Percentiles rank a stretch among this genome's conserved stretches.
These are phyloP conservation scores for Percina caprodes DNA, from an alignment of 2,113 vertebrate genomes.

Conservation along the genomic window DNA sequence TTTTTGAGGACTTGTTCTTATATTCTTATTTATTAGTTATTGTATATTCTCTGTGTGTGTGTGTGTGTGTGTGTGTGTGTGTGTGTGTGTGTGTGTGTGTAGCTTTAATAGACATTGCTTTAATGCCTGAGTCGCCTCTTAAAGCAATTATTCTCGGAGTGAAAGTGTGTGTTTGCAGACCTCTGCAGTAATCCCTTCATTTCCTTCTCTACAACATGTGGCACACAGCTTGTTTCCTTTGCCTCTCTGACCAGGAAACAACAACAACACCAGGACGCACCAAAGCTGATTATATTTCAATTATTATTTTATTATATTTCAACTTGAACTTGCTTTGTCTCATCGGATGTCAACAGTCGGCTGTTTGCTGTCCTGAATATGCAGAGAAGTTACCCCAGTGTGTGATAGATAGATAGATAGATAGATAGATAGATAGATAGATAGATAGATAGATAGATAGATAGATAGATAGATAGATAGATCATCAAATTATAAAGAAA, in stretches of 20 bases:
- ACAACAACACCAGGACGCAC: neutral
- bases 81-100: neutral
- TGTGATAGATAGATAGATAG: no score
- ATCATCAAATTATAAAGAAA: no score
- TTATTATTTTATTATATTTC: neutral
- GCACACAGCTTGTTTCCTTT: constrained; percentile 59
- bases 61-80: no score
- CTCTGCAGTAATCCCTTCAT: constrained; percentile 64
- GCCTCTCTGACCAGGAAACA: constrained; percentile 18
- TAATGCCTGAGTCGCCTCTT: constrained; percentile 24
- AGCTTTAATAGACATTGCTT: constrained; percentile 9
- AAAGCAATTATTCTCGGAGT: constrained; percentile 62
- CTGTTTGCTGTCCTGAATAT: neutral
- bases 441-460: no score
- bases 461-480: no score
- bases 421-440: no score
- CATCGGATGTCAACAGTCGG: neutral
- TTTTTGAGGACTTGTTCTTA: no score
- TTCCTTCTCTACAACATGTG: constrained; percentile 64
- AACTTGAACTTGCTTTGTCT: neutral
- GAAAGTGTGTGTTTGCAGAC: constrained; percentile 53
- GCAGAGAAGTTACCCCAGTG: neutral
- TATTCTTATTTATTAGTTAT: no score
- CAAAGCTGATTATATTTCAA: no score
- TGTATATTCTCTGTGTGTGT: no score